A percentile compares a stretch with the other conserved stretches of the same genome.
Conservation (phyloP, 2,113 vertebrate species). For the Hemiscyllium ocellatum region DNA sequence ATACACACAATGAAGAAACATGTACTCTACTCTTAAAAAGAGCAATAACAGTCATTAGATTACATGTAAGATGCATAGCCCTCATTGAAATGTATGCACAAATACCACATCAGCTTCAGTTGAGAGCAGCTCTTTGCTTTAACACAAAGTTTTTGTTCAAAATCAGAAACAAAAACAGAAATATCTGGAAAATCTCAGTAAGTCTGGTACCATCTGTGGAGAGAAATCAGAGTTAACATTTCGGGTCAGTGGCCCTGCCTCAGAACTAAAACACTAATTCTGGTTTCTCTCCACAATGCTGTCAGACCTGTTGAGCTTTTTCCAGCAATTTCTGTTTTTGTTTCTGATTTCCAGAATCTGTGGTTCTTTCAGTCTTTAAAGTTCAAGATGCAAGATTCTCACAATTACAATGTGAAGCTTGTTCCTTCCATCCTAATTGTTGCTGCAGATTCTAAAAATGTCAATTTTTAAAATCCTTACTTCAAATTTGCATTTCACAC, state of each 20-base stretch:
- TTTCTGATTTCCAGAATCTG: too few relatives aligned
- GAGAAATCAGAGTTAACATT: too few relatives aligned
- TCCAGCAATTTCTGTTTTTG: too few relatives aligned
- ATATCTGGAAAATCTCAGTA: too few relatives aligned
- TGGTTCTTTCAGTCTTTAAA: too few relatives aligned
- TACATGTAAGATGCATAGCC: not conserved
- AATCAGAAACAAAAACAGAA: too few relatives aligned
- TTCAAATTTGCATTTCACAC: not conserved
- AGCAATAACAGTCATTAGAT: not conserved
- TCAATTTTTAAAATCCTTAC: not conserved
- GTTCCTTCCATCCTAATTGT: not conserved
- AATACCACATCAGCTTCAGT: not conserved
- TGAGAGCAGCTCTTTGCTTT: not conserved
- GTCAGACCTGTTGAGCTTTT: too few relatives aligned
- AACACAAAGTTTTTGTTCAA: not conserved
- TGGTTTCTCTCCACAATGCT: too few relatives aligned
- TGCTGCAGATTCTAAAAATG: not conserved
- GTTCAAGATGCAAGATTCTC: not conserved
- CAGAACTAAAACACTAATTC: too few relatives aligned
- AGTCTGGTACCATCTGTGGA: too few relatives aligned
- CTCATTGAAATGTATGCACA: not conserved
- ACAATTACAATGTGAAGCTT: not conserved
- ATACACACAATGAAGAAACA: not conserved
- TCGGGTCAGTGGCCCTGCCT: too few relatives aligned
- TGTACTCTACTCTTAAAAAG: not conserved